Percentiles rank a stretch among this genome's conserved stretches.
Evolutionary conservation across 2,113 vertebrate genomes (phyloP).

Genomic region (Bubalus kerabau): DNA sequence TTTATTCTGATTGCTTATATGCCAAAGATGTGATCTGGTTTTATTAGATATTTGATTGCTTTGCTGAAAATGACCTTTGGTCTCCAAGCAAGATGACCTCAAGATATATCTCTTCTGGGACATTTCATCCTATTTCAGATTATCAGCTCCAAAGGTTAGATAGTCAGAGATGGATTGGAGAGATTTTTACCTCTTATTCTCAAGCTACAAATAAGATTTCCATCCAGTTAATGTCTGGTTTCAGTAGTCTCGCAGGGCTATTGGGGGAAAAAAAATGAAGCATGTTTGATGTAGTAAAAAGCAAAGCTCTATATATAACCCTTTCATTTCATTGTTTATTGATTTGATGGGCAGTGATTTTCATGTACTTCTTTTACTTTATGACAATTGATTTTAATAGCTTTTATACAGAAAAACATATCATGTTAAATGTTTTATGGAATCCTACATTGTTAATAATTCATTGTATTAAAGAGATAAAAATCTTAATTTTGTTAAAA

Average conservation of each 20-base stretch:
- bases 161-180: conserved; percentile 58
- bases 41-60: conserved; percentile 76
- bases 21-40: conserved; percentile 59
- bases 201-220: background rate
- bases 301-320: conserved; percentile 24
- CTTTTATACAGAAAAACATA: background rate
- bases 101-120: conserved; percentile 70
- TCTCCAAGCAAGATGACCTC: conserved; percentile 72
- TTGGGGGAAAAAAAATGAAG: conserved; percentile 39
- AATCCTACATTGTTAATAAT: background rate
- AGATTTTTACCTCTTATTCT: conserved; percentile 73
- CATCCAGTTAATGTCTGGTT: background rate
- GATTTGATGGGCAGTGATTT: conserved; percentile 58
- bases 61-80: conserved; percentile 69
- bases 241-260: background rate
- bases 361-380: conserved; percentile 19
- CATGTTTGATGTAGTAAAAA: conserved; percentile 62
- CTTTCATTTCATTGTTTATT: conserved; percentile 62
- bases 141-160: conserved; percentile 74
- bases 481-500: background rate
- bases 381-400: conserved; percentile 3
- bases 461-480: background rate
- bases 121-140: conserved; percentile 73
- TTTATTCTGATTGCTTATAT: conserved; percentile 54
- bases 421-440: background rate